Evolutionary conservation across 1,140 invertebrate species (phyloP).

Genomic region (Heliconius eleuchia): DNA sequence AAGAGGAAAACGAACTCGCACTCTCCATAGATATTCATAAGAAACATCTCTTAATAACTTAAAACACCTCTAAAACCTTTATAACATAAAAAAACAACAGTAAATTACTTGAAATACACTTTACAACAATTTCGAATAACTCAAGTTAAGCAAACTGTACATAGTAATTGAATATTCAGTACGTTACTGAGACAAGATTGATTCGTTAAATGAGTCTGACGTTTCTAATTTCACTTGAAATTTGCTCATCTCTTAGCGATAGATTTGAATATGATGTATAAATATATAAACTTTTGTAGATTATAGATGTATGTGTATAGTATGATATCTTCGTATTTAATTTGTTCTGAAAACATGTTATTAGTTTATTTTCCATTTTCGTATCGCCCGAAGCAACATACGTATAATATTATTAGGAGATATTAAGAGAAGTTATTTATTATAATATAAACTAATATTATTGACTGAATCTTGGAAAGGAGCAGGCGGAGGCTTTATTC

Average conservation of each 20-base stretch:
- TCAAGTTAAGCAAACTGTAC: not conserved
- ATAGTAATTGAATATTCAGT: not conserved
- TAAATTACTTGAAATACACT: not conserved
- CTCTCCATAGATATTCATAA: too few relatives aligned
- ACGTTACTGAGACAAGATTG: not conserved
- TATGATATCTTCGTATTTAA: not conserved
- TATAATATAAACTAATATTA: not conserved
- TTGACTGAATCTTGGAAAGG: not conserved
- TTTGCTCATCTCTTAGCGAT: not conserved
- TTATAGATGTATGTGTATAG: not conserved
- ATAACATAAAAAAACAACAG: not conserved
- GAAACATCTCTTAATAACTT: too few relatives aligned
- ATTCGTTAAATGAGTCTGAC: constrained; percentile 13
- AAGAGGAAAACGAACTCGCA: too few relatives aligned
- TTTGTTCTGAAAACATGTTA: not conserved
- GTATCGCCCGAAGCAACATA: not conserved
- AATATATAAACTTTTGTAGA: not conserved
- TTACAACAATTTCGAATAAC: not conserved
- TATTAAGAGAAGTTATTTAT: not conserved
- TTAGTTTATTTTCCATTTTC: constrained; percentile 6
- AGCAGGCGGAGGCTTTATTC: not conserved
- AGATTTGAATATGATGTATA: not conserved
- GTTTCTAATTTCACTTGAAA: constrained; percentile 5
- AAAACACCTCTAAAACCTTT: not conserved
- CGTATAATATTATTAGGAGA: not conserved